Conservation (phyloP, 2,797 vertebrate genomes). For the Siniperca obscura region DNA sequence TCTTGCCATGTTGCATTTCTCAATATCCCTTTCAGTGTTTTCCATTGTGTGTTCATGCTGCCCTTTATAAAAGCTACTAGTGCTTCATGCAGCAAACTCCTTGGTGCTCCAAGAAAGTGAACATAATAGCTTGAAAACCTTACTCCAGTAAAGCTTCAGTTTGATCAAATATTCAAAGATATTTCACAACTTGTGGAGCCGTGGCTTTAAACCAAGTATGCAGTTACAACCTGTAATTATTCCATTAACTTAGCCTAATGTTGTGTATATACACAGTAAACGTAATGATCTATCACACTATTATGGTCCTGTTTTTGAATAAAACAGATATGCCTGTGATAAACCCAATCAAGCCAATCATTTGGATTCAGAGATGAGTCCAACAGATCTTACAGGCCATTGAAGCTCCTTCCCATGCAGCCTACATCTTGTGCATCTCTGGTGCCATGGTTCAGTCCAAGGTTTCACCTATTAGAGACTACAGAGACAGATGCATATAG, state of each 20-base stretch:
- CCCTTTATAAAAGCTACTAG: neutral
- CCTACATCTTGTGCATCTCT: constrained; percentile 2
- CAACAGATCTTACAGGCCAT: constrained; percentile 6
- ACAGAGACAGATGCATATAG: constrained; percentile 16
- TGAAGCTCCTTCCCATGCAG: constrained; percentile 17
- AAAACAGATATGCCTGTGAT: constrained; percentile 42
- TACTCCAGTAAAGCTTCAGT: neutral
- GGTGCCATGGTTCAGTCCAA: constrained; percentile 8
- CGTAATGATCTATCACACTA: constrained; percentile 55
- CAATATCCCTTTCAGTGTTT: neutral
- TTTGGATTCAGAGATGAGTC: constrained; percentile 37
- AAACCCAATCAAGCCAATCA: constrained; percentile 51
- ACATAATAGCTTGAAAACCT: neutral
- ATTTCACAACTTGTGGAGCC: constrained; percentile 15
- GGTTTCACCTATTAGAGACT: neutral
- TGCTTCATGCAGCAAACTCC: neutral
- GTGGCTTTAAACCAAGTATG: constrained; percentile 21
- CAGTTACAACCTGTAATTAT: constrained; percentile 43
- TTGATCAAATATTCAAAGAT: constrained; percentile 12
- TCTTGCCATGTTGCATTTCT: neutral
- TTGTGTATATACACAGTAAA: constrained; percentile 45
- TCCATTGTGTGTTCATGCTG: neutral
- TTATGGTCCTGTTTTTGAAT: constrained; percentile 52
- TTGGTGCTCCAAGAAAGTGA: neutral
- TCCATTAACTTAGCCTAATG: constrained; percentile 48